Evolutionary conservation across 1,140 invertebrate species (phyloP), one percentile per base, ranked within the genome.

Genomic region (Elysia chlorotica): DNA sequence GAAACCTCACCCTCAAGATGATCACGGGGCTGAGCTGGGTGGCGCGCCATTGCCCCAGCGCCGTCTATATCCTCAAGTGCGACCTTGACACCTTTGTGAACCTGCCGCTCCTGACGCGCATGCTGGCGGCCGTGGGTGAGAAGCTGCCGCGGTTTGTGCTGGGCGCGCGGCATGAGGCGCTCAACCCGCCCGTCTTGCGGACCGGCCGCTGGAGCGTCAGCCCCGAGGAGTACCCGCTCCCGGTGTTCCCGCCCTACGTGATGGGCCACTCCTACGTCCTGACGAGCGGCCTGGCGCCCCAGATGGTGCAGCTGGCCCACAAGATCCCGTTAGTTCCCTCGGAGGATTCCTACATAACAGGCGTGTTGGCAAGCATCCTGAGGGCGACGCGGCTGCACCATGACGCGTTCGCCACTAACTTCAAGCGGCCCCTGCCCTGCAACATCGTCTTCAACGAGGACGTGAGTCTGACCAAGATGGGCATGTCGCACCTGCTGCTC

Each of bases 11-110:
- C 0, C 63, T 76, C 31, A 84, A 84, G 75, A 93, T 95, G 81
- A 82, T 95, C 0, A 95, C 96, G 93, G 95, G 94, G 0, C 82
- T 96, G 28, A 89, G 91, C 77, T 97, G 95, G 94, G 91, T 90
- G 0, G 81, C 89, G 0, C 86, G 84, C 10, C 88, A 90, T 76
- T 96, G 95, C 83, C 79, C 81, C 6, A 85, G 89, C 23, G 89
- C 90, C 0, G 87, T 90, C 70, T 94, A 91, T 79, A 89, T 96
- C 21, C 89, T 96, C 10, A 97, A 97, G 90, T 92, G 94, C 84
- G 95, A 97, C 85, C 95, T 96, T 85, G 95, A 97, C 82, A 93
- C 93, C 71, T 91, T 94, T 38, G 89, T 95, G 28, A 66, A 73
- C 69, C 57, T 81, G 19, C 79, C 79, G 1, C 69, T 75, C 37